phyloP scores from a whole-genome alignment of 2,797 vertebrate genomes.

The Micromesistius poutassou region DNA sequence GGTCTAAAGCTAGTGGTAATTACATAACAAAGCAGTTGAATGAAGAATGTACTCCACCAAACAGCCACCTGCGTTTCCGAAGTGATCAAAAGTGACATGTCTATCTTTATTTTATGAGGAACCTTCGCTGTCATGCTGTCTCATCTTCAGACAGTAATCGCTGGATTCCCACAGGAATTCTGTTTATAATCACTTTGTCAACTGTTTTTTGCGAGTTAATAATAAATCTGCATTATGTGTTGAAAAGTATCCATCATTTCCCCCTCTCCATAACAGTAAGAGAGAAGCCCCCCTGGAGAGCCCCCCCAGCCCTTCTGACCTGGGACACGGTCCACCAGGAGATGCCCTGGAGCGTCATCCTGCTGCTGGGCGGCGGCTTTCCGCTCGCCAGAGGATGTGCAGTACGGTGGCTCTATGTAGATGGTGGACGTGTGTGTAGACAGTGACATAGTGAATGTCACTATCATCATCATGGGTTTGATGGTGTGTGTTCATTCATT shows the following conservation, averaged over 20 bases:
- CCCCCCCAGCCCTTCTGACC: constrained; percentile 57
- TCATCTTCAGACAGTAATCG: too few species aligned
- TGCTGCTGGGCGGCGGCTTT: constrained; percentile 90
- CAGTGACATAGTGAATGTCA: neutral
- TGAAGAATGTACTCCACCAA: too few species aligned
- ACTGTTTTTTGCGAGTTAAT: too few species aligned
- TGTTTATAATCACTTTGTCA: too few species aligned
- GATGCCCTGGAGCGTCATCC: constrained; percentile 90
- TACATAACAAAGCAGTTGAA: too few species aligned
- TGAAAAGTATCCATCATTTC: neutral
- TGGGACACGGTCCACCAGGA: constrained; percentile 82
- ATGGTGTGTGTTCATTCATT: neutral
- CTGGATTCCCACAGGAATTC: too few species aligned
- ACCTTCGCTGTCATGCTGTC: too few species aligned
- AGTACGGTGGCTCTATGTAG: constrained; percentile 62
- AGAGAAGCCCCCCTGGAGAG: constrained; percentile 42
- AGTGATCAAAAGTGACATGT: too few species aligned
- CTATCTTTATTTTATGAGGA: too few species aligned
- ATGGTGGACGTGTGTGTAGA: neutral
- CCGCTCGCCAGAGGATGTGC: constrained; percentile 89
- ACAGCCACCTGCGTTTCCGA: too few species aligned
- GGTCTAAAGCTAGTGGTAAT: neutral
- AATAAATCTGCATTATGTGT: too few species aligned
- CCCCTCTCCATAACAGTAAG: neutral
- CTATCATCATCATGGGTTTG: neutral